Evolutionary conservation across 2,888 invertebrate species (phyloP).

Genomic region (Cosmorhoe ocellata): DNA sequence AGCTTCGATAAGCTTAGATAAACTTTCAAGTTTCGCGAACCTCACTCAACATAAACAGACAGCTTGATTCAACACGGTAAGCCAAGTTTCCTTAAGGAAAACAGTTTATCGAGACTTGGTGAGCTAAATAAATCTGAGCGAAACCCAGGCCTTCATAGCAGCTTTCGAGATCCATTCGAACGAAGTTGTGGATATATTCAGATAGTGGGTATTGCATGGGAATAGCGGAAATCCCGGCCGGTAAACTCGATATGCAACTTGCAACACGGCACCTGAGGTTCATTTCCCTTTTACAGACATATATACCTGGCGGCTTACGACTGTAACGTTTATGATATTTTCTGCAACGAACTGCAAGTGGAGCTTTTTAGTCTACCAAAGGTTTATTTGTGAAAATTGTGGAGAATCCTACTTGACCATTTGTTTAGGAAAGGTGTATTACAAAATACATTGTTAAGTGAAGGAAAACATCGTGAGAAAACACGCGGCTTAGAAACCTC

Average conservation of each 20-base stretch:
- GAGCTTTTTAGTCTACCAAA: no score
- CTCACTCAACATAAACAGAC: conserved; percentile 16
- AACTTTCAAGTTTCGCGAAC: conserved; percentile 14
- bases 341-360: neutral
- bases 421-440: no score
- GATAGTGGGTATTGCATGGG: conserved; percentile 24
- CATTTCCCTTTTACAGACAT: conserved; percentile 16
- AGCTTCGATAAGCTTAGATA: conserved; percentile 13
- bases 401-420: no score
- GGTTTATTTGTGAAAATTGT: no score
- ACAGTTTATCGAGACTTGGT: conserved; percentile 28
- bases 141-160: conserved; percentile 21
- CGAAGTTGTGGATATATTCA: conserved; percentile 29
- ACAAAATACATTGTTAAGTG: no score
- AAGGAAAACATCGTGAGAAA: no score
- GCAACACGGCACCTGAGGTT: conserved; percentile 8
- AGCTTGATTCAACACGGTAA: conserved; percentile 22
- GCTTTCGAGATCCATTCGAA: conserved; percentile 29
- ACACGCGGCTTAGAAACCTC: no score
- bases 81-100: conserved; percentile 28
- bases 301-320: conserved; percentile 13
- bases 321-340: conserved; percentile 1
- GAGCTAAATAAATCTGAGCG: conserved; percentile 29
- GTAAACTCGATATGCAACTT: conserved; percentile 22
- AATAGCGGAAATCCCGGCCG: conserved; percentile 28